phyloP scores from a whole-genome alignment of 2,888 invertebrate species.

The Melanchra persicariae region DNA sequence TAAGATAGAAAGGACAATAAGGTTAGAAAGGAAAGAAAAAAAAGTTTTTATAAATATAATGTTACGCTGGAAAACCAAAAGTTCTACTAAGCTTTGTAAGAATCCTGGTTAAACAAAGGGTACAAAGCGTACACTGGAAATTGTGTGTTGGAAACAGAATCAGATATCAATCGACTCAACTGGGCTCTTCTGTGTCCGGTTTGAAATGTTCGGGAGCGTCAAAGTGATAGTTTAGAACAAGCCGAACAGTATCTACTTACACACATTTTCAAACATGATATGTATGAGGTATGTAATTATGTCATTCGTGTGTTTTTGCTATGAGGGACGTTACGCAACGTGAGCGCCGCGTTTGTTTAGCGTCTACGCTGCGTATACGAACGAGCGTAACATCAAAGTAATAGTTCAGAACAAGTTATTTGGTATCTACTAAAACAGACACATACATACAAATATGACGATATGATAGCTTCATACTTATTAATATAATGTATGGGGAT shows the following conservation, averaged over 20 bases:
- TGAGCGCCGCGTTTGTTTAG: not conserved
- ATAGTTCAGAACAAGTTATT: not conserved
- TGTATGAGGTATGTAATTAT: not conserved
- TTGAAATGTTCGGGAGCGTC: conserved; percentile 48
- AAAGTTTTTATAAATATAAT: too few relatives aligned
- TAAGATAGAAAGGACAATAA: too few relatives aligned
- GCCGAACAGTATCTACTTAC: not conserved
- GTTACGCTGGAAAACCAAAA: not conserved
- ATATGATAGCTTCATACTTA: not conserved
- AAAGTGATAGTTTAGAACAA: conserved; percentile 33
- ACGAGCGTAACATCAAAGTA: not conserved
- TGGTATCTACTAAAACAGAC: not conserved
- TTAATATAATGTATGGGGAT: not conserved
- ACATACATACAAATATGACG: not conserved
- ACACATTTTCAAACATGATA: too few relatives aligned
- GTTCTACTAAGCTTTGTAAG: not conserved
- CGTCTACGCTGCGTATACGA: not conserved
- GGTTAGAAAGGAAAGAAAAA: too few relatives aligned
- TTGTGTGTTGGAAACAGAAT: conserved; percentile 71
- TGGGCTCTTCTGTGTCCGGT: conserved; percentile 55
- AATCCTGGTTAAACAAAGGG: conserved; percentile 44
- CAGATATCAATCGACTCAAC: conserved; percentile 73
- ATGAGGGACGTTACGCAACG: too few relatives aligned
- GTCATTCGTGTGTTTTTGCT: conserved; percentile 3
- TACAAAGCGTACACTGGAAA: conserved; percentile 60